Conservation (phyloP, 2,113 vertebrate species). For the Willisornis vidua region DNA sequence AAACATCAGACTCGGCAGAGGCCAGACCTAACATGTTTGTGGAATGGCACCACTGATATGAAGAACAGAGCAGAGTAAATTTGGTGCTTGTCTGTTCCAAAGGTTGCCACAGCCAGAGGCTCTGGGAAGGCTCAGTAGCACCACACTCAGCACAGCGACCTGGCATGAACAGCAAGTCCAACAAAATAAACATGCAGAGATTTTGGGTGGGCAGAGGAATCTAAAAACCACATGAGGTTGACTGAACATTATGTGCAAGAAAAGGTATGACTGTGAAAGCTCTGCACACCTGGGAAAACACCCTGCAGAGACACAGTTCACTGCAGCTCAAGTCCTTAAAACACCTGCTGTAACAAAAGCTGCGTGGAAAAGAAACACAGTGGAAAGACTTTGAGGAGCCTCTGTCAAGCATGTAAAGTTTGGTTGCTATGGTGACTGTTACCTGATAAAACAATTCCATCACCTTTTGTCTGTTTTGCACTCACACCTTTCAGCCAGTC, state of each 20-base stretch:
- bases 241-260: neutral
- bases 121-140: neutral
- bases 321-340: neutral
- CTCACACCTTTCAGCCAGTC: neutral
- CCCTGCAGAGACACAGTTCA: neutral
- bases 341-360: neutral
- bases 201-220: neutral
- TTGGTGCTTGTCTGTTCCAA: neutral
- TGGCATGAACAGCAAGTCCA: neutral
- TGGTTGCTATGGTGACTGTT: neutral
- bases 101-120: neutral
- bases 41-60: neutral
- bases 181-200: neutral
- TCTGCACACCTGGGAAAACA: neutral
- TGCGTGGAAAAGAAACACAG: neutral
- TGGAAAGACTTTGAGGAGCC: neutral
- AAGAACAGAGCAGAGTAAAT: neutral
- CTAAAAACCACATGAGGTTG: fast-evolving
- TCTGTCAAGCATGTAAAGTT: neutral
- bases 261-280: neutral
- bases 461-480: neutral
- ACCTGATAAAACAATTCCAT: neutral
- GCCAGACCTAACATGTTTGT: neutral
- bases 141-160: fast-evolving
- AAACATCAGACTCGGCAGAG: neutral